phyloP scores from a whole-genome alignment of 2,888 invertebrate genomes.

The Gnatocerus cornutus region DNA sequence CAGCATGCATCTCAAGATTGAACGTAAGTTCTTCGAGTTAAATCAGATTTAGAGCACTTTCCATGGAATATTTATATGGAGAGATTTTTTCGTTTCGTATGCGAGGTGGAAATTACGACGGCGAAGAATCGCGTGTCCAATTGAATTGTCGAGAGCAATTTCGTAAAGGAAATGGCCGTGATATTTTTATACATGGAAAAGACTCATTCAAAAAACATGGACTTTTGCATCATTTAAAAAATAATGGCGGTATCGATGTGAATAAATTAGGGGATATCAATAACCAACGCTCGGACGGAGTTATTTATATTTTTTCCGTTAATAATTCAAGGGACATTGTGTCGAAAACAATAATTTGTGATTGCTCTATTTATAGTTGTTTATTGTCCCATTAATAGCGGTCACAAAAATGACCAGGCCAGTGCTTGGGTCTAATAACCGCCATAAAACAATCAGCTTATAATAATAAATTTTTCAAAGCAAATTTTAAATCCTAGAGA shows the following conservation, averaged over 20 bases:
- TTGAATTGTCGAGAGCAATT: conserved; percentile 1
- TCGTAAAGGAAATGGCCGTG: neutral
- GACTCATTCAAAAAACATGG: neutral
- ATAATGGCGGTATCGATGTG: conserved; percentile 1
- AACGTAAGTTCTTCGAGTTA: conserved; percentile 78
- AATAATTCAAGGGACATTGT: neutral
- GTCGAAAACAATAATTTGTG: neutral
- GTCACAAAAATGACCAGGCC: too few relatives aligned
- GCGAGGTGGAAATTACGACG: conserved; percentile 14
- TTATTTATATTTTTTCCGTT: conserved; percentile 1
- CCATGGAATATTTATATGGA: conserved; percentile 13
- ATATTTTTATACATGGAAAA: neutral
- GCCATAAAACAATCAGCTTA: too few relatives aligned
- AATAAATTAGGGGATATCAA: conserved; percentile 5
- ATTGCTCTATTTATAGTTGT: too few relatives aligned
- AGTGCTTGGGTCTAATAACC: too few relatives aligned
- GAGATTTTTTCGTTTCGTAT: conserved; percentile 8
- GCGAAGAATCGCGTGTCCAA: neutral
- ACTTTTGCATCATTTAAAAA: conserved; percentile 3
- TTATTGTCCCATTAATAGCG: too few relatives aligned
- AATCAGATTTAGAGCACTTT: conserved; percentile 22
- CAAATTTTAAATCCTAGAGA: too few relatives aligned
- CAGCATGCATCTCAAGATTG: conserved; percentile 91
- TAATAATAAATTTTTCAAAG: too few relatives aligned
- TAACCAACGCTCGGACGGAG: neutral